phyloP scores from a whole-genome alignment of 2,888 invertebrate species.

The Myathropa florea region DNA sequence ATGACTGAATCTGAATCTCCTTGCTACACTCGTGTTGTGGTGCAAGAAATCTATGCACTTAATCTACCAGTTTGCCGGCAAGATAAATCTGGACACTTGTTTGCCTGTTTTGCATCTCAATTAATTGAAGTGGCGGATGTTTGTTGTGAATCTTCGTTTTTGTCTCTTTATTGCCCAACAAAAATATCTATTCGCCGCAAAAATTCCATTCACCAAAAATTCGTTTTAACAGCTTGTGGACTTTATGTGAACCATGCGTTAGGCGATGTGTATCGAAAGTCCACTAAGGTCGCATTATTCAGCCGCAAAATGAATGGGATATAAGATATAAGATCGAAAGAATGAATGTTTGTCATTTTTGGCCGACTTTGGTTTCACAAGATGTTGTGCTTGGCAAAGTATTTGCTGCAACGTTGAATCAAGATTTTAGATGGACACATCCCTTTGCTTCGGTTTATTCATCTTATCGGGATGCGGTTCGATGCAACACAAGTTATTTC shows the following conservation, averaged over 20 bases:
- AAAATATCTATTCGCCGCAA: not conserved
- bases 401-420: not conserved
- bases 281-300: not conserved
- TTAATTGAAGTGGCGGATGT: not conserved
- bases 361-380: too few relatives aligned
- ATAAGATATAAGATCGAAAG: too few relatives aligned
- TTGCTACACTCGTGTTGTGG: not conserved
- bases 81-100: not conserved
- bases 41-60: not conserved
- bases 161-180: not conserved
- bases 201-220: not conserved
- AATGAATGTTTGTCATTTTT: not conserved
- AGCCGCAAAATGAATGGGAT: not conserved
- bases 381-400: not conserved
- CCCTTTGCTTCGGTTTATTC: too few relatives aligned
- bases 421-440: too few relatives aligned
- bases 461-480: too few relatives aligned
- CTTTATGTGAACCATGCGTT: not conserved
- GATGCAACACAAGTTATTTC: too few relatives aligned
- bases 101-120: not conserved
- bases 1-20: not conserved
- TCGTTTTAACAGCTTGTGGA: not conserved
- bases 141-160: not conserved
- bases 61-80: not conserved
- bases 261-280: not conserved